Evolutionary conservation across 2,113 vertebrate genomes (phyloP).

Genomic region (Coturnix japonica): DNA sequence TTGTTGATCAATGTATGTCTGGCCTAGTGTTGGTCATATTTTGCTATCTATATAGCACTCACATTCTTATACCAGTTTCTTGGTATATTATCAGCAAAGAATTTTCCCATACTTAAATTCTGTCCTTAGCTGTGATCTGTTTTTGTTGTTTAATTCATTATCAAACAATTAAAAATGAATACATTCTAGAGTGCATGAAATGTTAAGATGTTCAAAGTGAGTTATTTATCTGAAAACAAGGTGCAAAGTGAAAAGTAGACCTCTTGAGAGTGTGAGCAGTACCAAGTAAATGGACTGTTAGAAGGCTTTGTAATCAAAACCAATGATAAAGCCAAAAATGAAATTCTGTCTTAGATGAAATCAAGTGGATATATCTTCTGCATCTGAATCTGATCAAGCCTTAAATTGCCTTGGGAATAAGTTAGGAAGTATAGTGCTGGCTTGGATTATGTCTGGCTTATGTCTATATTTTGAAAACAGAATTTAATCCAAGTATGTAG

Average conservation of each 20-base stretch:
- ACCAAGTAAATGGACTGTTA: not conserved
- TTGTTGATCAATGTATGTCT: accelerated
- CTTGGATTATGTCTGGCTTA: not conserved
- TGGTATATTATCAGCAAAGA: accelerated
- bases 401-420: not conserved
- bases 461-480: not conserved
- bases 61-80: accelerated
- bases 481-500: not conserved
- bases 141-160: not conserved
- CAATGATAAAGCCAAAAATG: not conserved
- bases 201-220: not conserved
- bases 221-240: not conserved
- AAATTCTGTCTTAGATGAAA: not conserved
- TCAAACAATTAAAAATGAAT: not conserved
- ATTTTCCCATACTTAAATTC: not conserved
- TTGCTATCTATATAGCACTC: not conserved
- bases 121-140: not conserved
- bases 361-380: accelerated
- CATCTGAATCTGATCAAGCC: not conserved
- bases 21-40: not conserved
- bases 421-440: not conserved
- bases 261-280: not conserved
- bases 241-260: not conserved
- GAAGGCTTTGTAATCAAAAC: not conserved
- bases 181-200: not conserved